Conservation (phyloP, 2,888 invertebrate genomes). For the Tipula vernalis region DNA sequence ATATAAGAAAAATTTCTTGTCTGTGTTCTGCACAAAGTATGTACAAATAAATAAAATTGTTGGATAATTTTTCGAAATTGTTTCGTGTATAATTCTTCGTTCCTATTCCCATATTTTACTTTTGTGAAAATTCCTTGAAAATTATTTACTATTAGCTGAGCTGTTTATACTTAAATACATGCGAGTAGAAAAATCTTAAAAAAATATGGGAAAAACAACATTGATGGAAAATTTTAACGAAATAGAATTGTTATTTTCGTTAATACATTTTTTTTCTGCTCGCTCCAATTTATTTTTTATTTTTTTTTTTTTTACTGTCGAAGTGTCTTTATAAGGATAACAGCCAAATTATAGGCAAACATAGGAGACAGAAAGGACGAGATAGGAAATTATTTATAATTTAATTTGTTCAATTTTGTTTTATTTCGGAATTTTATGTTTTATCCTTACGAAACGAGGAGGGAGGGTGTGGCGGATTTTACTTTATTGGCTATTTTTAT, state of each 20-base stretch:
- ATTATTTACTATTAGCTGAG: too few species aligned
- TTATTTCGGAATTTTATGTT: background rate
- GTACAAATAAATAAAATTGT: background rate
- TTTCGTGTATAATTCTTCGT: background rate
- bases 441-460: too few species aligned
- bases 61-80: background rate
- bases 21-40: background rate
- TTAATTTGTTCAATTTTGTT: background rate
- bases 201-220: too few species aligned
- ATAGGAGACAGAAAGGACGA: background rate
- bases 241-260: too few species aligned
- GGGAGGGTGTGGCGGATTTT: too few species aligned
- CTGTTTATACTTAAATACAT: too few species aligned
- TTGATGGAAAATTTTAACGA: too few species aligned
- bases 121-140: background rate
- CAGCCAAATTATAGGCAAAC: background rate
- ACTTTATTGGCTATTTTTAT: too few species aligned
- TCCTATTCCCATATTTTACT: background rate
- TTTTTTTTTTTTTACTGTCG: background rate
- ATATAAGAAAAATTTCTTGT: background rate
- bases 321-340: background rate
- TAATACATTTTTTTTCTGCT: too few species aligned
- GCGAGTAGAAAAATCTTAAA: too few species aligned
- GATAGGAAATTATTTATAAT: background rate
- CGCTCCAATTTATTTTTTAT: too few species aligned